Evolutionary conservation across 1,140 invertebrate species (phyloP).

Genomic region (Tachypleus tridentatus): DNA sequence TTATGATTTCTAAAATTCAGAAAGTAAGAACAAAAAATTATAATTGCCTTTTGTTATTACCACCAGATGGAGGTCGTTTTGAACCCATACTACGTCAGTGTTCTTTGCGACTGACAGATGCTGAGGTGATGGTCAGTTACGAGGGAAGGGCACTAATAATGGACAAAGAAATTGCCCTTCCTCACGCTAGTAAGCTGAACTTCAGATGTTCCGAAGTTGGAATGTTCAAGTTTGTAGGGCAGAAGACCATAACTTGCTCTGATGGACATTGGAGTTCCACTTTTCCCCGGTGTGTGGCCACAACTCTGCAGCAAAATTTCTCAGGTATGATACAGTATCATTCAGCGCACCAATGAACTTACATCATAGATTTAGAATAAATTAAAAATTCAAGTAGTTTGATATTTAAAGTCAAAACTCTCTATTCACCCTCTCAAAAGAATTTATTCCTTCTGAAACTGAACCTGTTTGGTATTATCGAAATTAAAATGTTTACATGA

Average conservation of each 20-base stretch:
- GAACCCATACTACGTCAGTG: constrained; percentile 47
- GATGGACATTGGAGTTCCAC: constrained; percentile 62
- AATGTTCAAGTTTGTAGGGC: constrained; percentile 61
- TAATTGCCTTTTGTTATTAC: too few species aligned
- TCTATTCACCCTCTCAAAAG: too few species aligned
- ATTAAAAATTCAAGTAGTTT: too few species aligned
- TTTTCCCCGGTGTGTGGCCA: constrained; percentile 61
- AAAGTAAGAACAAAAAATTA: too few species aligned
- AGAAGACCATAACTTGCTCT: constrained; percentile 52
- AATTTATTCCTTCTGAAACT: too few species aligned
- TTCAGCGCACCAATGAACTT: too few species aligned
- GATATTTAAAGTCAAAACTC: too few species aligned
- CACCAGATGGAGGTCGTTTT: constrained; percentile 37
- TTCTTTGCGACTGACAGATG: constrained; percentile 34
- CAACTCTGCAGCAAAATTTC: constrained; percentile 63
- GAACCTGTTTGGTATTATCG: too few species aligned
- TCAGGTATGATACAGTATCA: constrained; percentile 43
- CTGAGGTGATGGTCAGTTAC: constrained; percentile 18
- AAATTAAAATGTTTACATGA: too few species aligned
- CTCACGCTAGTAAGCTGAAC: constrained; percentile 16
- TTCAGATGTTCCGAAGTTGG: constrained; percentile 63
- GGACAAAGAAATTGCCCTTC: constrained; percentile 10
- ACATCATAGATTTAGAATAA: too few species aligned
- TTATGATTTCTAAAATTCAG: too few species aligned
- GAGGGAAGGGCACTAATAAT: constrained; percentile 7